Percentiles rank a stretch among this genome's conserved stretches.
Evolutionary conservation across 2,113 vertebrate genomes (phyloP).

Genomic region (Phyllopteryx taeniolatus): DNA sequence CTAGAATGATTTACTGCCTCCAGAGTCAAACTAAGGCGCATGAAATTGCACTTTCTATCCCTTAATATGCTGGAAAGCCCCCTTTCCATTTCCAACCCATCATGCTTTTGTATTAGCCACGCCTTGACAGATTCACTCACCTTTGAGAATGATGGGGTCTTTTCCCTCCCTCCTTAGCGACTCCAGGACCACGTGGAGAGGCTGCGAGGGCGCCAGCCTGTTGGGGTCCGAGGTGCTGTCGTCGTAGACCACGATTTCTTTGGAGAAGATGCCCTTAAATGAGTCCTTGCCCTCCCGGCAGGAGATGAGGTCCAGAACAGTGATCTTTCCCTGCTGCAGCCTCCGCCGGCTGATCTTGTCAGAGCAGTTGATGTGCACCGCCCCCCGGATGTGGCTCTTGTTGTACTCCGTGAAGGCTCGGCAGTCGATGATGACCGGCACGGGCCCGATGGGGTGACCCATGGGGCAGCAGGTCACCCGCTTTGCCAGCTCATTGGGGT

Average conservation of each 20-base stretch:
- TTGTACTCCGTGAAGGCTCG: constrained; percentile 98
- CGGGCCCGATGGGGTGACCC: constrained; percentile 84
- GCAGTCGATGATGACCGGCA: constrained; percentile 96
- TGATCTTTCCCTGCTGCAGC: constrained; percentile 98
- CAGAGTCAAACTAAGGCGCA: constrained; percentile 26
- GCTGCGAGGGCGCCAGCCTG: constrained; percentile 88
- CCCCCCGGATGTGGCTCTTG: constrained; percentile 95
- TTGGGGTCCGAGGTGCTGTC: constrained; percentile 91
- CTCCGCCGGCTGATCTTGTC: constrained; percentile 97
- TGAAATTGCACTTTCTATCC: constrained; percentile 24
- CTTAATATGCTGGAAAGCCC: constrained; percentile 16
- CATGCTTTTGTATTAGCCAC: not conserved
- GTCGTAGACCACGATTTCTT: constrained; percentile 98
- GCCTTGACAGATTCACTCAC: constrained; percentile 68
- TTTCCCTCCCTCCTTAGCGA: constrained; percentile 96
- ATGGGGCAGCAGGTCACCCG: constrained; percentile 90
- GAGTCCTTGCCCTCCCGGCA: constrained; percentile 94
- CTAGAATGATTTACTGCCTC: constrained; percentile 23
- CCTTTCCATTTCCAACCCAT: not conserved
- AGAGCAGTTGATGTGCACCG: constrained; percentile 96
- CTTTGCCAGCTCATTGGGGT: constrained; percentile 91
- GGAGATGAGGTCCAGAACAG: constrained; percentile 95
- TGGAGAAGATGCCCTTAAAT: constrained; percentile 97
- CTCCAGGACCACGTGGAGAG: constrained; percentile 90
- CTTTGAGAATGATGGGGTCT: constrained; percentile 95